phyloP scores from a whole-genome alignment of 2,797 vertebrate species.

The Onychomys torridus region DNA sequence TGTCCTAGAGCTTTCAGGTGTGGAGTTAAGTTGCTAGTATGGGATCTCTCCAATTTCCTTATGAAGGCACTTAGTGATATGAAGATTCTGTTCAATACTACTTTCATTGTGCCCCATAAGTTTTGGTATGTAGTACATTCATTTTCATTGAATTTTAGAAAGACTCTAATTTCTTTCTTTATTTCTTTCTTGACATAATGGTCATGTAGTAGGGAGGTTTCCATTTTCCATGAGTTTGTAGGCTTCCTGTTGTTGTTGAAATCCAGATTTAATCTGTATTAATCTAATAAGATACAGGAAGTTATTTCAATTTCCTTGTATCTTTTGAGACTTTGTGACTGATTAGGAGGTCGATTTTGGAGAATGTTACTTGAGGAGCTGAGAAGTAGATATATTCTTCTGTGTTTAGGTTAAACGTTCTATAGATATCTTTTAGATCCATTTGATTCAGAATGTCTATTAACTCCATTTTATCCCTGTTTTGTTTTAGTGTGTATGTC shows the following conservation, averaged over 20 bases:
- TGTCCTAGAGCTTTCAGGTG: neutral
- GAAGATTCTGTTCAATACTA: neutral
- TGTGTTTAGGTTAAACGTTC: neutral
- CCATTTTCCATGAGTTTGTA: neutral
- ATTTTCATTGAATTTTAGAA: neutral
- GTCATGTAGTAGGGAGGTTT: neutral
- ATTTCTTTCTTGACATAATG: neutral
- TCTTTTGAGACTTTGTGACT: neutral
- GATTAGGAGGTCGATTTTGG: neutral
- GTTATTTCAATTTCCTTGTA: neutral
- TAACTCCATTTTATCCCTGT: neutral
- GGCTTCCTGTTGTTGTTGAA: neutral
- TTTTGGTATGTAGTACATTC: neutral
- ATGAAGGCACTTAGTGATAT: neutral
- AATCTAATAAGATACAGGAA: neutral
- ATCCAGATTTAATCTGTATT: neutral
- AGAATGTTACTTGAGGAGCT: no score
- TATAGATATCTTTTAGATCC: neutral
- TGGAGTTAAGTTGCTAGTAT: neutral
- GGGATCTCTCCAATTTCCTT: neutral
- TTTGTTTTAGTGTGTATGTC: neutral
- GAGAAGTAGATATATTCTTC: neutral
- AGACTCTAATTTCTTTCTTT: neutral
- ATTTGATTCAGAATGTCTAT: neutral
- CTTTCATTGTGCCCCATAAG: neutral